Evolutionary conservation across 64 coral and sea anemone genomes (phyloP), one percentile per base, ranked within the genome.

Genomic region (Montipora capricornis): DNA sequence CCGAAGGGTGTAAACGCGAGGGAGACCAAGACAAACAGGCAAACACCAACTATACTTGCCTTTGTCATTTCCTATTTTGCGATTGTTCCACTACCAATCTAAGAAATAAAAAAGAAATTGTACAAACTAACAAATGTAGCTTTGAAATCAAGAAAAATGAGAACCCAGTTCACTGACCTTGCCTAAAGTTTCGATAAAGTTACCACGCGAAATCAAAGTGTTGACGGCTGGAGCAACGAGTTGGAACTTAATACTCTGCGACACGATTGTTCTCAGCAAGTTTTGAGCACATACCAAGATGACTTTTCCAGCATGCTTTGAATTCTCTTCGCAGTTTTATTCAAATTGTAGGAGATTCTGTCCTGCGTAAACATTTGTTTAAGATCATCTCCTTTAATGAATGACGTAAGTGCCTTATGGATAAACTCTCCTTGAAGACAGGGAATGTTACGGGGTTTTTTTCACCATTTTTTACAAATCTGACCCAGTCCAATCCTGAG

Each of bases 321-420:
- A 66, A 67, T 47, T 76, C 11, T 45, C 74, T 3, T 16, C 62
- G 4, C 10, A 67, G 4, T 55, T 80, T 55, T 81, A 51, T 45
- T 19, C 37, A 16, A 44, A 83, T 83, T 58, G 59, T 48, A 14
- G 2, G 37, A 20, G 59, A 10, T 29, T 81, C 2, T 13, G 17
- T 61, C 14, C 81, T 67, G 44, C 9, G 44, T 7, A 44, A 67
- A 83, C 13, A 58, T 83, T 83, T 83, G 81, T 83, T 64, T 83
- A 66, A 44, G 5, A 47, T 50, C 59, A 47, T 15, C 52, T 5
- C 37, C 37, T 37, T 37, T 37, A 55, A 55, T 47, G 13, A 67
- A 45, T 76, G 37, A 2, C 69, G 4, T 24, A 5, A 5, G 69
- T 12, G 8, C 51, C 61, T 81, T 81, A 60, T 60, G 10, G 44